These are phyloP conservation scores for Molanna angustata DNA, from an alignment of 2,888 invertebrate species.

Conservation along the genomic window DNA sequence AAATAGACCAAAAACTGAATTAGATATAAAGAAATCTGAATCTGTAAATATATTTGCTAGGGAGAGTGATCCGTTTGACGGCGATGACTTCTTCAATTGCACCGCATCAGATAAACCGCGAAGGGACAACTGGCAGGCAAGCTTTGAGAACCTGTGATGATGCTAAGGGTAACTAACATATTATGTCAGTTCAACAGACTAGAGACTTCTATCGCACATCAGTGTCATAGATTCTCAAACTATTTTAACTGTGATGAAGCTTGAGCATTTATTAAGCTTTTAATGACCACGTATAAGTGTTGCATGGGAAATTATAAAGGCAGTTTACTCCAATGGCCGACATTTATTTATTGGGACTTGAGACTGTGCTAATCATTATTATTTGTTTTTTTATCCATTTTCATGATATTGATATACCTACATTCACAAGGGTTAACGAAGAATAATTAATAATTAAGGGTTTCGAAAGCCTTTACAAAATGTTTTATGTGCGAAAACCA, in stretches of 20 bases:
- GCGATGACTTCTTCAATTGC: slow-evolving; percentile 79
- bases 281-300: slow-evolving; percentile 22
- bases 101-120: slow-evolving; percentile 51
- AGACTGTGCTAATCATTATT: too few relatives aligned
- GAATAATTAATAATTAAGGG: too few relatives aligned
- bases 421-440: too few relatives aligned
- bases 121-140: slow-evolving; percentile 53
- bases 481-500: too few relatives aligned
- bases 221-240: slow-evolving; percentile 5
- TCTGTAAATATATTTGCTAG: slow-evolving; percentile 87
- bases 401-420: too few relatives aligned
- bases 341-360: too few relatives aligned
- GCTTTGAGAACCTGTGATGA: slow-evolving; percentile 48
- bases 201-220: not conserved
- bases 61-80: slow-evolving; percentile 85
- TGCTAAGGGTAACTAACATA: not conserved
- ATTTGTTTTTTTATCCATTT: too few relatives aligned
- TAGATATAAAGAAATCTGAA: slow-evolving; percentile 80
- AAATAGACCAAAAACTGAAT: slow-evolving; percentile 48
- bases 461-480: too few relatives aligned
- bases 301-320: slow-evolving; percentile 17
- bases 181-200: slow-evolving; percentile 1
- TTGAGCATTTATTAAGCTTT: slow-evolving; percentile 26
- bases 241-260: slow-evolving; percentile 27
- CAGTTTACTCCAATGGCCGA: too few relatives aligned